Conservation (phyloP, 2,888 invertebrate genomes). For the Patella pellucida region DNA sequence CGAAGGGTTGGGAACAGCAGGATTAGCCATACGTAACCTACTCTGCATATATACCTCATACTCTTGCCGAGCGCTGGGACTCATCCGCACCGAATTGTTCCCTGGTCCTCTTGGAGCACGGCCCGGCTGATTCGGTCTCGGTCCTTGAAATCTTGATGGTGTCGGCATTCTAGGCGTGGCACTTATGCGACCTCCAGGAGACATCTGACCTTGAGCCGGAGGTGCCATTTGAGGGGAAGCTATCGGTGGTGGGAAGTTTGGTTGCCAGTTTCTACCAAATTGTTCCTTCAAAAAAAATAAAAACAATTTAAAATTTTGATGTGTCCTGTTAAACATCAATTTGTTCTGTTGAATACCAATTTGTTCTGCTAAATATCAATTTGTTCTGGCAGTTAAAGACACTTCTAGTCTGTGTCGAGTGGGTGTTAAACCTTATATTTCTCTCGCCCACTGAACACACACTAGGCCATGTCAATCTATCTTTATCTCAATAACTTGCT, state of each 20-base stretch:
- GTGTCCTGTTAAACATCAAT: no score
- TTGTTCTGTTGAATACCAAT: no score
- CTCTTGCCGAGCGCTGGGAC: slow-evolving; percentile 61
- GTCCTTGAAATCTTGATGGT: slow-evolving; percentile 34
- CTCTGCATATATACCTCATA: slow-evolving; percentile 69
- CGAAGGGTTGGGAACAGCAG: slow-evolving; percentile 27
- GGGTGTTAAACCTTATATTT: no score
- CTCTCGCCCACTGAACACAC: no score
- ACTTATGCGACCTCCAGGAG: slow-evolving; percentile 4
- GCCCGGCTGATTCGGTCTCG: slow-evolving; percentile 30
- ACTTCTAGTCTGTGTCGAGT: no score
- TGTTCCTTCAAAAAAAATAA: slow-evolving; percentile 41
- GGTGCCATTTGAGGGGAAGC: slow-evolving; percentile 17
- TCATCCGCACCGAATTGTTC: slow-evolving; percentile 49
- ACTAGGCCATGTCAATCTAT: no score
- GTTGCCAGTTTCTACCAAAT: slow-evolving; percentile 45
- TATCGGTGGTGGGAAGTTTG: slow-evolving; percentile 26
- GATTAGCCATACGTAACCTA: slow-evolving; percentile 52
- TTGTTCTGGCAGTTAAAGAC: no score
- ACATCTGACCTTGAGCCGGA: slow-evolving; percentile 23
- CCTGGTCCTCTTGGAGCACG: slow-evolving; percentile 41
- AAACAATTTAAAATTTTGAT: background rate
- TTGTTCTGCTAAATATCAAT: no score
- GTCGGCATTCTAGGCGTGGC: slow-evolving; percentile 31
- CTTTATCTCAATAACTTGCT: no score